A percentile compares a stretch with the other conserved stretches of the same genome.
Evolutionary conservation across 2,888 invertebrate genomes (phyloP).

Genomic region (Diaperis boleti): DNA sequence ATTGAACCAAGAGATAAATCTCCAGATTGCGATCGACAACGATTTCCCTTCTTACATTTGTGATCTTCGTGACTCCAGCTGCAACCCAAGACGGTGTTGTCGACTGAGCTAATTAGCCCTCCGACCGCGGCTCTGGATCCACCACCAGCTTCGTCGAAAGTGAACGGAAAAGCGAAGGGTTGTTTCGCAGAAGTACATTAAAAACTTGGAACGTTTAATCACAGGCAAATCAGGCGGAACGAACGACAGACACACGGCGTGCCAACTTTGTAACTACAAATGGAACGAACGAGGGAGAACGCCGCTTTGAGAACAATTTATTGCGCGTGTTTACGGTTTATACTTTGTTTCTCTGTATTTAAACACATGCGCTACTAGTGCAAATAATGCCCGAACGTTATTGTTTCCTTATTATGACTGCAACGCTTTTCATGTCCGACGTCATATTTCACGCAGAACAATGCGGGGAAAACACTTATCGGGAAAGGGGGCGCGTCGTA

Average conservation of each 20-base stretch:
- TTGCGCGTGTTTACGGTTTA: conserved; percentile 39
- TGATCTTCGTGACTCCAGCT: too few relatives aligned
- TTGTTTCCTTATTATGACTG: conserved; percentile 37
- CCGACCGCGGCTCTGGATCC: too few relatives aligned
- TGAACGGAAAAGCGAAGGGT: background rate
- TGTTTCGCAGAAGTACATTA: conserved; percentile 25
- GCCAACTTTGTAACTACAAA: conserved; percentile 49
- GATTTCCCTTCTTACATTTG: too few relatives aligned
- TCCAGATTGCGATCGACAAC: too few relatives aligned
- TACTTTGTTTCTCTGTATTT: conserved; percentile 41
- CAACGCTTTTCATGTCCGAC: conserved; percentile 19
- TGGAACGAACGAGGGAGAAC: conserved; percentile 31
- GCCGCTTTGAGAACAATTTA: conserved; percentile 38
- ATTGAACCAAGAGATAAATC: too few relatives aligned
- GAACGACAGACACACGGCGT: conserved; percentile 36
- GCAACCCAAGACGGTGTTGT: too few relatives aligned
- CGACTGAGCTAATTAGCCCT: too few relatives aligned
- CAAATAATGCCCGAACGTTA: conserved; percentile 32
- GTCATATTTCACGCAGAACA: conserved; percentile 10
- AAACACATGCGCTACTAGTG: conserved; percentile 39
- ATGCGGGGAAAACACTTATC: conserved; percentile 5
- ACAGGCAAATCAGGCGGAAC: conserved; percentile 18
- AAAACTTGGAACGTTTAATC: conserved; percentile 33
- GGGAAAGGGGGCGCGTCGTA: background rate
- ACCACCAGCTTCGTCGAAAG: too few relatives aligned